phyloP scores from a whole-genome alignment of 2,797 vertebrate genomes.

The Glyptemys insculpta region DNA sequence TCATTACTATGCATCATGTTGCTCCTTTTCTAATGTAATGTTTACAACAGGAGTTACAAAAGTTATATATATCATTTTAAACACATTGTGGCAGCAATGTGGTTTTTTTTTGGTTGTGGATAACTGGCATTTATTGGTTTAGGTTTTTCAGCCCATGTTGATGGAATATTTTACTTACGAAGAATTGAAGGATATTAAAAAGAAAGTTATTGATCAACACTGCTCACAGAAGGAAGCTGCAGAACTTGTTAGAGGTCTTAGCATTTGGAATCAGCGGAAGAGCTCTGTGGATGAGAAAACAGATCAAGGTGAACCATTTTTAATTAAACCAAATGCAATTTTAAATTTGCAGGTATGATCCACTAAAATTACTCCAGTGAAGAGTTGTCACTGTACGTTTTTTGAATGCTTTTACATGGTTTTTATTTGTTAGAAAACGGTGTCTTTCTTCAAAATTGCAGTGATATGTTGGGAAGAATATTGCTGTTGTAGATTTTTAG shows the following conservation, averaged over 20 bases:
- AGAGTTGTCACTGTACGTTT: fast-evolving
- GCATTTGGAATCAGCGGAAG: slow-evolving; percentile 94
- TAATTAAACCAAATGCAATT: slow-evolving; percentile 14
- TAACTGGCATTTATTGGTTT: slow-evolving; percentile 25
- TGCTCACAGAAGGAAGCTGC: slow-evolving; percentile 90
- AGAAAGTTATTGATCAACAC: slow-evolving; percentile 97
- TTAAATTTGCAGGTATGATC: neutral
- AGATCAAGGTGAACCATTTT: slow-evolving; percentile 86
- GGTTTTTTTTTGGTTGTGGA: neutral
- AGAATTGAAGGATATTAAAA: slow-evolving; percentile 98
- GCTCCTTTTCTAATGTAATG: neutral
- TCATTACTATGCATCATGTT: neutral
- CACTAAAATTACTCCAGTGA: neutral
- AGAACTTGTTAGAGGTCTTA: slow-evolving; percentile 91
- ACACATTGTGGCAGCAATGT: neutral
- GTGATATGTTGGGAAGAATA: neutral
- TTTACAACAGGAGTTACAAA: neutral
- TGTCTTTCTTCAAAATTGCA: neutral
- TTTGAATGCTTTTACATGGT: neutral
- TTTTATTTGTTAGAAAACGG: neutral
- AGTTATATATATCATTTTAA: neutral
- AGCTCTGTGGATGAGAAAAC: slow-evolving; percentile 95
- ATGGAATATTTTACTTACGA: slow-evolving; percentile 99
- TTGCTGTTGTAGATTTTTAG: neutral
- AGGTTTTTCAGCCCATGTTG: slow-evolving; percentile 99